phyloP scores from a whole-genome alignment of 2,113 vertebrate species.

The Brienomyrus longianalis region DNA sequence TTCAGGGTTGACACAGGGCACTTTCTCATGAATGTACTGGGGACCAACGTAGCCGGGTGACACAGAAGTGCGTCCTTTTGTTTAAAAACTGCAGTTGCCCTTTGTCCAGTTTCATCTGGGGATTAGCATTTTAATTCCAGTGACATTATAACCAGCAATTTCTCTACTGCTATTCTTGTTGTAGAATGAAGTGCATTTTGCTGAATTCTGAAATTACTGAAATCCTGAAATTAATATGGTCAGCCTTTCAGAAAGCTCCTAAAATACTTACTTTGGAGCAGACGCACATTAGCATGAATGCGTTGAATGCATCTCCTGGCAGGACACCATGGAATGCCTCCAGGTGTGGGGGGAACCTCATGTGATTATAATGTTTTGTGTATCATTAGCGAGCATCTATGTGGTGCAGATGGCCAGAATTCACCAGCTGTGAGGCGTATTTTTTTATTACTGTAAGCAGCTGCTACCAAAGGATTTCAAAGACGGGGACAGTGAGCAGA shows the following conservation, averaged over 20 bases:
- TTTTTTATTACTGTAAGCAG: not conserved
- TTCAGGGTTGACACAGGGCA: not conserved
- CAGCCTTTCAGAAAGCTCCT: not conserved
- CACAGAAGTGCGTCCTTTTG: not conserved
- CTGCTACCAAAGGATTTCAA: not conserved
- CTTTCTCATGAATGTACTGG: not conserved
- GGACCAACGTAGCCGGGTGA: not conserved
- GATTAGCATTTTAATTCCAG: not conserved
- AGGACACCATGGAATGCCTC: not conserved
- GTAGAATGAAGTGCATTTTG: not conserved
- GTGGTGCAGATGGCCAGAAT: not conserved
- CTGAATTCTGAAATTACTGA: too few species aligned
- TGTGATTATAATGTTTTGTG: not conserved
- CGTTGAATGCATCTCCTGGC: not conserved
- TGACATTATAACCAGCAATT: not conserved
- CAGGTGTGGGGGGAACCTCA: not conserved
- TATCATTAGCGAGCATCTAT: not conserved
- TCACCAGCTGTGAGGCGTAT: not conserved
- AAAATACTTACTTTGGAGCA: not conserved
- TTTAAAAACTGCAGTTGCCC: constrained; percentile 3
- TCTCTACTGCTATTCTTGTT: not conserved
- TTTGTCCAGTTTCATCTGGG: not conserved
- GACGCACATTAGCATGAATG: not conserved
- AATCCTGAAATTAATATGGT: not conserved
- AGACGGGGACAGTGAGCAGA: not conserved